Evolutionary conservation across 2,113 vertebrate genomes (phyloP).

Genomic region (Neotragus moschatus): DNA sequence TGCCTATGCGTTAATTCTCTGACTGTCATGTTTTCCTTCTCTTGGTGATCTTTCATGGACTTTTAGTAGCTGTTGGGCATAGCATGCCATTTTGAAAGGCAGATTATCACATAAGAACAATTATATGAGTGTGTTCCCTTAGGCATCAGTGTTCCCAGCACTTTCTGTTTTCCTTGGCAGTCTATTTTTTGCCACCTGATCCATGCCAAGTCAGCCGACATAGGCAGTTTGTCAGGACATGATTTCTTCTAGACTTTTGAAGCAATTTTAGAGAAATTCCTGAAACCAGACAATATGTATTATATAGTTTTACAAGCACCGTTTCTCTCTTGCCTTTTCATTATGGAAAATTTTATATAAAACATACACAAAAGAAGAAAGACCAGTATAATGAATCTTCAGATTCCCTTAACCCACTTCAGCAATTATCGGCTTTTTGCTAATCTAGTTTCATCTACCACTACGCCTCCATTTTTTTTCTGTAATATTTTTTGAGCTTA

Average conservation of each 20-base stretch:
- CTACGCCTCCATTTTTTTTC: not conserved
- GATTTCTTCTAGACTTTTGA: not conserved
- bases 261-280: not conserved
- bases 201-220: not conserved
- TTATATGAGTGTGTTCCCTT: not conserved
- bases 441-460: not conserved
- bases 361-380: not conserved
- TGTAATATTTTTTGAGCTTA: not conserved
- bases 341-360: not conserved
- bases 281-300: not conserved
- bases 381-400: not conserved
- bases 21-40: not conserved
- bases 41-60: not conserved
- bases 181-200: not conserved
- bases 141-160: not conserved
- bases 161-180: not conserved
- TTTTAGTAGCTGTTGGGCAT: not conserved
- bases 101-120: not conserved
- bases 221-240: not conserved
- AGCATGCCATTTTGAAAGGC: not conserved
- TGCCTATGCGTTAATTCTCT: not conserved
- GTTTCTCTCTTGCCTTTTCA: not conserved
- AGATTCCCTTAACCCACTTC: not conserved
- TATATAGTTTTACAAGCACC: not conserved
- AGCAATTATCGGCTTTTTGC: not conserved